Percentiles rank a stretch among this genome's conserved stretches.
These are phyloP conservation scores for Cranoglanis bouderius DNA, from an alignment of 2,113 vertebrate species.

Conservation along the genomic window DNA sequence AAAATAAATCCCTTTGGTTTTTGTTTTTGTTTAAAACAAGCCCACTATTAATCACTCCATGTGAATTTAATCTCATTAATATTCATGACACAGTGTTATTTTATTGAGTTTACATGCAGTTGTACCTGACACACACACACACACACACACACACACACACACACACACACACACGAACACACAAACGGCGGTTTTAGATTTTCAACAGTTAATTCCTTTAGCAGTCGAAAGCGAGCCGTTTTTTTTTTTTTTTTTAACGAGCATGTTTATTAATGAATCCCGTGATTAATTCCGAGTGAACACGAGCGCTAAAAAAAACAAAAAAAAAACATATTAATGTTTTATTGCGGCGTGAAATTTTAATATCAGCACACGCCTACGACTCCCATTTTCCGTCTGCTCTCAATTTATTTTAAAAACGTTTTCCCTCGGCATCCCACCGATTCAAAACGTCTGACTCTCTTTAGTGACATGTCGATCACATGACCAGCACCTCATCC, in stretches of 20 bases:
- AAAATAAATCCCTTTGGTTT: background rate
- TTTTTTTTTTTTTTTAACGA: background rate
- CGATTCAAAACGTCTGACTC: too few species aligned
- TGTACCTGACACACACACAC: background rate
- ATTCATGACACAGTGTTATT: background rate
- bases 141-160: constrained; percentile 8
- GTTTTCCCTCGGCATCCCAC: background rate
- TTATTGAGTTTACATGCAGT: background rate
- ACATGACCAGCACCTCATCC: background rate
- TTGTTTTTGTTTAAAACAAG: background rate
- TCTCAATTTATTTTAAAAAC: background rate
- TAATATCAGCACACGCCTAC: background rate
- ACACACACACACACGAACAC: background rate
- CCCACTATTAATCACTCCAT: background rate
- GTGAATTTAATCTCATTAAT: background rate
- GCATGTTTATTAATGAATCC: background rate
- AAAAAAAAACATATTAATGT: background rate
- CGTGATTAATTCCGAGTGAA: background rate
- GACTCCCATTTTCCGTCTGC: background rate
- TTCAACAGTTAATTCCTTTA: background rate
- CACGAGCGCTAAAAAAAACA: background rate
- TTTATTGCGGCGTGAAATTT: background rate
- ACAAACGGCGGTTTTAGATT: background rate
- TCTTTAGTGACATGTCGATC: background rate
- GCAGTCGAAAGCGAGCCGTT: background rate